Evolutionary conservation across 2,113 vertebrate genomes (phyloP).

Genomic region (Corythoichthys haematopterus): DNA sequence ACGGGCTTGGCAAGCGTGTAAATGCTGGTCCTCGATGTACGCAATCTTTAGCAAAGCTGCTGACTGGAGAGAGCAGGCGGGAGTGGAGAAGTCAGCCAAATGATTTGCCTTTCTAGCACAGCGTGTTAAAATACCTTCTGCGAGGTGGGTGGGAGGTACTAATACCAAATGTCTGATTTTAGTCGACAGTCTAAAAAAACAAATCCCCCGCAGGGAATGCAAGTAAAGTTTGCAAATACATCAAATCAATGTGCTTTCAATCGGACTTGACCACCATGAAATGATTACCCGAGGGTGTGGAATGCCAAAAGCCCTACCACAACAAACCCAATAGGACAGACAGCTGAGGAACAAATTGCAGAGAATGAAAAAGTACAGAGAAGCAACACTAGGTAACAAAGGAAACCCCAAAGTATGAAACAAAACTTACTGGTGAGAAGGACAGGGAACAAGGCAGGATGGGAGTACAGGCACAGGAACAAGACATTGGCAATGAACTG

Average conservation of each 20-base stretch:
- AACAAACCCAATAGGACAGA: no score
- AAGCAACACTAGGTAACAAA: no score
- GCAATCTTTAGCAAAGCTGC: slow-evolving; percentile 27
- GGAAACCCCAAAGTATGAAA: no score
- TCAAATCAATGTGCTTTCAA: neutral
- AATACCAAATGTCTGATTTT: neutral
- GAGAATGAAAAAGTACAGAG: no score
- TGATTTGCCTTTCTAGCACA: neutral
- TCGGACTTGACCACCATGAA: neutral
- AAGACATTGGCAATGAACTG: no score
- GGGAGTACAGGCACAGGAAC: no score
- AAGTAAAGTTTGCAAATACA: neutral
- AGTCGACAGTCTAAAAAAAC: neutral
- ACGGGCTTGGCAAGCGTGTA: slow-evolving; percentile 11
- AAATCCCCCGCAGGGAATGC: neutral
- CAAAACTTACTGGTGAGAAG: no score
- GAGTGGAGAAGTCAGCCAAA: neutral
- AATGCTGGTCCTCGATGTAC: slow-evolving; percentile 17
- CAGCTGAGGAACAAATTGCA: no score
- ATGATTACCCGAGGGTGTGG: neutral
- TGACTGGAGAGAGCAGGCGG: neutral
- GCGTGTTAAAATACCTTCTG: neutral
- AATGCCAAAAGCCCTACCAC: no score
- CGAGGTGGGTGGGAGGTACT: no score
- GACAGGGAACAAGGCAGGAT: no score